These are phyloP conservation scores for Taenaris catops DNA, from an alignment of 2,888 invertebrate species.

Conservation along the genomic window DNA sequence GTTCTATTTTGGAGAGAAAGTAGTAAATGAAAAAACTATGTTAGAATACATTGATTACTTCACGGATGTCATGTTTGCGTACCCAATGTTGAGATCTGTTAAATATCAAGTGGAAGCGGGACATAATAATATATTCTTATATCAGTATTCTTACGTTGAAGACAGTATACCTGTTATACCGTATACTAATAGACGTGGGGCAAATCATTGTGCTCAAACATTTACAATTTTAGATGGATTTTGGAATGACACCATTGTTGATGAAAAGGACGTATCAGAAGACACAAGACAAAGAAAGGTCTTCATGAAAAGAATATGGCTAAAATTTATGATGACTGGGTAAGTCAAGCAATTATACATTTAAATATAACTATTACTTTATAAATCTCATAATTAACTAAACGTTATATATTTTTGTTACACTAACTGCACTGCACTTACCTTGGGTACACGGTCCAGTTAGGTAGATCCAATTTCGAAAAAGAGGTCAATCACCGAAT, in stretches of 20 bases:
- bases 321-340: slow-evolving; percentile 30
- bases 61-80: slow-evolving; percentile 44
- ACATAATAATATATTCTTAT: slow-evolving; percentile 35
- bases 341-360: background rate
- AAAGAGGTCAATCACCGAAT: too few species aligned
- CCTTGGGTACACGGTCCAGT: too few species aligned
- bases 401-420: too few species aligned
- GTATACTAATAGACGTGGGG: slow-evolving; percentile 32
- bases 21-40: slow-evolving; percentile 27
- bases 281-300: slow-evolving; percentile 30
- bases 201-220: slow-evolving; percentile 37
- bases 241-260: slow-evolving; percentile 22
- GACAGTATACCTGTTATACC: slow-evolving; percentile 30
- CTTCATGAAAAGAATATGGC: slow-evolving; percentile 37
- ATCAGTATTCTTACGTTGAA: slow-evolving; percentile 39
- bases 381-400: too few species aligned
- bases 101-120: slow-evolving; percentile 28
- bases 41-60: slow-evolving; percentile 31
- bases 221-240: slow-evolving; percentile 24
- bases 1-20: slow-evolving; percentile 37
- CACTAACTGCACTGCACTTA: too few species aligned
- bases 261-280: slow-evolving; percentile 23
- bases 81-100: slow-evolving; percentile 32
- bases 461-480: too few species aligned
- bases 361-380: too few species aligned